Conservation (phyloP, 2,797 vertebrate species). For the Philypnodon macrostomus region DNA sequence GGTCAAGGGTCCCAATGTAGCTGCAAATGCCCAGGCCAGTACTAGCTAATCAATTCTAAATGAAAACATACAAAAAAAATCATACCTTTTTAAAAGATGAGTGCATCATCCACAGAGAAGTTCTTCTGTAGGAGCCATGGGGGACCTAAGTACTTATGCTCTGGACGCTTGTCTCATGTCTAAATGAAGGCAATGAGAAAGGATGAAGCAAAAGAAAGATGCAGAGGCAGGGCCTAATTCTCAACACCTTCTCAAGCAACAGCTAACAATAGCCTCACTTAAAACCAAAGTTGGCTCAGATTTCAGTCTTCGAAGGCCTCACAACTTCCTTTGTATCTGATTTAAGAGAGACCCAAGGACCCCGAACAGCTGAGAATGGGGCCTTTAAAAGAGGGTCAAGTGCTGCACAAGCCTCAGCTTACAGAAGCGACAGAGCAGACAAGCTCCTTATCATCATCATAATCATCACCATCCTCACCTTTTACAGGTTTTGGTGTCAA, state of each 20-base stretch:
- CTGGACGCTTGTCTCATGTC: constrained; percentile 23
- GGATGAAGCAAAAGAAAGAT: constrained; percentile 50
- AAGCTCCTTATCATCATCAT: too few relatives aligned
- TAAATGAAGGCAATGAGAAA: constrained; percentile 47
- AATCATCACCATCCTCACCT: too few relatives aligned
- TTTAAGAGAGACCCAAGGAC: constrained; percentile 43
- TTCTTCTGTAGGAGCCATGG: constrained; percentile 7
- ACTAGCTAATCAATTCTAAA: background rate
- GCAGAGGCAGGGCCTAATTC: constrained; percentile 53
- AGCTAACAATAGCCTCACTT: constrained; percentile 60
- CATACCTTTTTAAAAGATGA: constrained; percentile 45
- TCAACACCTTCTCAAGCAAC: constrained; percentile 70
- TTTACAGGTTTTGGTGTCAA: too few relatives aligned
- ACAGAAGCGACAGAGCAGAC: too few relatives aligned
- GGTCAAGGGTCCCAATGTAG: too few relatives aligned
- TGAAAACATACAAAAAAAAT: constrained; percentile 5
- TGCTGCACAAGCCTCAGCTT: constrained; percentile 22
- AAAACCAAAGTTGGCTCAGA: constrained; percentile 38
- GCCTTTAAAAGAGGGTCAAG: constrained; percentile 19
- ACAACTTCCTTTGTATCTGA: constrained; percentile 40
- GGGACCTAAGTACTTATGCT: constrained; percentile 16
- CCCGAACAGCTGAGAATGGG: constrained; percentile 65
- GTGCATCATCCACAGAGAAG: constrained; percentile 12
- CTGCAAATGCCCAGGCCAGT: too few relatives aligned
- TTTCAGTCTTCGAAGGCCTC: constrained; percentile 53